Evolutionary conservation across 2,113 vertebrate genomes (phyloP).

Genomic region (Condylura cristata): DNA sequence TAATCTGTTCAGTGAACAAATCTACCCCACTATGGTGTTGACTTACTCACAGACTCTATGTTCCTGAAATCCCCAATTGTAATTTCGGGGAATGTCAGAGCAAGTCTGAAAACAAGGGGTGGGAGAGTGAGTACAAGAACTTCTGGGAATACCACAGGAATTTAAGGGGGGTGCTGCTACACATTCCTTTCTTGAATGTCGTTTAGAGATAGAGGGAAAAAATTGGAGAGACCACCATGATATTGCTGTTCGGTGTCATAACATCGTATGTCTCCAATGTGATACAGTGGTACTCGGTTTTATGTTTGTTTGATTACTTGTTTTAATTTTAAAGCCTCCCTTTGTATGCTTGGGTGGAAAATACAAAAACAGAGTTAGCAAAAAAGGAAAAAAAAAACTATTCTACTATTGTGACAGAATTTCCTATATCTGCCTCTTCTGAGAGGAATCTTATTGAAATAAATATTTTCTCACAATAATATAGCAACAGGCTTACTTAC

Average conservation of each 20-base stretch:
- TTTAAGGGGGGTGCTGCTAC: neutral
- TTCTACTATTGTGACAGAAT: neutral
- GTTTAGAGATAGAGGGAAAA: neutral
- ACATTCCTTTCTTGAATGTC: neutral
- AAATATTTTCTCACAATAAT: neutral
- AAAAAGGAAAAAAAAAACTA: neutral
- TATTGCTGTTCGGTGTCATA: neutral
- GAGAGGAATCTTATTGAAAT: neutral
- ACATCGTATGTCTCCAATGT: neutral
- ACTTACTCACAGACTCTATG: neutral
- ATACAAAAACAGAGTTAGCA: neutral
- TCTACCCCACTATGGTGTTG: neutral
- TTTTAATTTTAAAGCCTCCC: neutral
- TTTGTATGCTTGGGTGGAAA: neutral
- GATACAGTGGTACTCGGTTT: rapidly evolving
- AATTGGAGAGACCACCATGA: neutral
- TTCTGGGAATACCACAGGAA: neutral
- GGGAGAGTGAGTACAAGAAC: neutral
- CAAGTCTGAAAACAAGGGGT: neutral
- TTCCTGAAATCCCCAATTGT: constrained; percentile 27
- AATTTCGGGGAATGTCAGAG: neutral
- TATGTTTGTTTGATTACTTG: neutral
- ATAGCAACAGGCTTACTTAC: neutral
- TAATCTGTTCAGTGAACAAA: constrained; percentile 41
- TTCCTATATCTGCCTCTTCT: neutral